Percentiles rank a stretch among this genome's conserved stretches.
These are phyloP conservation scores for Mesopsocus fuscifrons DNA, from an alignment of 2,888 invertebrate species.

Conservation along the genomic window DNA sequence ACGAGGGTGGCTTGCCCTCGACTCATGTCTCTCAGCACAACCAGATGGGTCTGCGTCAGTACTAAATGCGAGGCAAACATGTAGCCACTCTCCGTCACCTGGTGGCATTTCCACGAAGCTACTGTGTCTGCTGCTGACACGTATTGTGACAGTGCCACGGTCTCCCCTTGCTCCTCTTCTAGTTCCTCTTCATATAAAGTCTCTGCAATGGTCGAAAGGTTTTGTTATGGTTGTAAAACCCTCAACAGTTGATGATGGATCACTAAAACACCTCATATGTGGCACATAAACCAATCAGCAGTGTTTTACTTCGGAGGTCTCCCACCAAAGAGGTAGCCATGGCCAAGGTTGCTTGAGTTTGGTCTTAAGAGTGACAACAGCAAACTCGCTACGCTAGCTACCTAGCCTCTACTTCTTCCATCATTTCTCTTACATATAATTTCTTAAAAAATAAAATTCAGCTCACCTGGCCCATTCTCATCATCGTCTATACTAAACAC, in stretches of 20 bases:
- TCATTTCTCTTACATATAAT: too few species aligned
- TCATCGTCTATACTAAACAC: conserved; percentile 93
- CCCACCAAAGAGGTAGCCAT: too few species aligned
- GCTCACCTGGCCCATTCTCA: conserved; percentile 33
- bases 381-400: too few species aligned
- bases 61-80: conserved; percentile 72
- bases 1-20: conserved; percentile 70
- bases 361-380: too few species aligned
- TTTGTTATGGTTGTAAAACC: too few species aligned
- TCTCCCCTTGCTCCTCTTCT: conserved; percentile 47
- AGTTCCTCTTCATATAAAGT: conserved; percentile 29
- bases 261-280: too few species aligned
- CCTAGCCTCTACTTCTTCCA: too few species aligned
- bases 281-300: too few species aligned
- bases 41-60: conserved; percentile 68
- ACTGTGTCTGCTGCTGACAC: conserved; percentile 66
- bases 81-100: conserved; percentile 74
- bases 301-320: too few species aligned
- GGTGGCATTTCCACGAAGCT: conserved; percentile 78
- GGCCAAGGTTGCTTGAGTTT: too few species aligned
- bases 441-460: too few species aligned
- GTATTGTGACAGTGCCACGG: conserved; percentile 62
- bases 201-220: conserved; percentile 23
- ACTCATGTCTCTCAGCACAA: conserved; percentile 62
- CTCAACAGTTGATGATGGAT: too few species aligned